These are phyloP conservation scores for Cephonodes hylas DNA, from an alignment of 2,888 invertebrate species.

Conservation along the genomic window DNA sequence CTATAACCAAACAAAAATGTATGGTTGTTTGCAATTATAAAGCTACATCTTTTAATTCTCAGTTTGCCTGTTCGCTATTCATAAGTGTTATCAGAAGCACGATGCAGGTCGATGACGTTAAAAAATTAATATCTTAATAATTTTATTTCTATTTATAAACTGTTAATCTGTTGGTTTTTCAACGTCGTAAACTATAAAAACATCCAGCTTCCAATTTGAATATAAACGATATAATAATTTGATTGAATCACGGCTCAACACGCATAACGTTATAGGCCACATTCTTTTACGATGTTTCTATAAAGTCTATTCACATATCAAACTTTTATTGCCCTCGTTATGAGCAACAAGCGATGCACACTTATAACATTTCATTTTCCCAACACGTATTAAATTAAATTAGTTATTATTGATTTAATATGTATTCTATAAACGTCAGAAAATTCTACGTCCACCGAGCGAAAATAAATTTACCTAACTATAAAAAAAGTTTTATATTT, in stretches of 20 bases:
- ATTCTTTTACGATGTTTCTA: conserved; percentile 47
- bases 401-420: not conserved
- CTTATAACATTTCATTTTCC: conserved; percentile 16
- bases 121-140: conserved; percentile 18
- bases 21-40: not conserved
- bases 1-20: not conserved
- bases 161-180: conserved; percentile 39
- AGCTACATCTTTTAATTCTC: not conserved
- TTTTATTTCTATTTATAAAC: conserved; percentile 32
- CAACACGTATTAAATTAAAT: not conserved
- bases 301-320: conserved; percentile 53
- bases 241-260: conserved; percentile 32
- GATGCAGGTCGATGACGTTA: not conserved
- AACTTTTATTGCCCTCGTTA: conserved; percentile 47
- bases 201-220: conserved; percentile 33
- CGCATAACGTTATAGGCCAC: conserved; percentile 27
- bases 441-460: not conserved
- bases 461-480: not conserved
- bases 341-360: conserved; percentile 36
- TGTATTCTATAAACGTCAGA: not conserved
- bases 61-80: not conserved
- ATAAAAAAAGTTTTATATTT: not conserved
- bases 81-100: not conserved
- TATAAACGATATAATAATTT: conserved; percentile 41
- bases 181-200: conserved; percentile 32